Percentiles rank a stretch among this genome's conserved stretches.
Conservation (phyloP, 2,888 invertebrate species). For the Choristoneura rosaceana region DNA sequence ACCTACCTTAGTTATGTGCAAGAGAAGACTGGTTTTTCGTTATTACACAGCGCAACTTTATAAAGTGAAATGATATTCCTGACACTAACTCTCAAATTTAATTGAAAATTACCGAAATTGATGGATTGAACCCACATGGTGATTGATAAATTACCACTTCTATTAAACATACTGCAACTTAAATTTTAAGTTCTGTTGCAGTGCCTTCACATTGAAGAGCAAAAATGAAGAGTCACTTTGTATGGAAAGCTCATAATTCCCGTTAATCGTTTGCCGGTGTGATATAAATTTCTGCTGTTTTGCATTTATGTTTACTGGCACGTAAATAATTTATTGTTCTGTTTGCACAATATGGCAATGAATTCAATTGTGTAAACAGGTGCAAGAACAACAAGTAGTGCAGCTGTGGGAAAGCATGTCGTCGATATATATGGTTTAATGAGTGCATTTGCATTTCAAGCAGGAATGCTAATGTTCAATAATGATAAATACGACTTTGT, state of each 20-base stretch:
- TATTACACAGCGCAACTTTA: neutral
- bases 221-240: too few relatives aligned
- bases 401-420: neutral
- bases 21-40: neutral
- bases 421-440: neutral
- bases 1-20: neutral
- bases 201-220: too few relatives aligned
- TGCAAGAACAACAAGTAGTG: neutral
- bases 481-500: neutral
- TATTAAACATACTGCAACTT: neutral
- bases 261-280: too few relatives aligned
- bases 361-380: conserved; percentile 3
- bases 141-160: neutral
- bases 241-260: too few relatives aligned
- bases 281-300: too few relatives aligned
- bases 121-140: neutral
- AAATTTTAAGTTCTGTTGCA: neutral
- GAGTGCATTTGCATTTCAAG: neutral
- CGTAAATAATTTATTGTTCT: neutral
- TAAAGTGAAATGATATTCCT: neutral
- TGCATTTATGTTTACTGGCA: neutral
- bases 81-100: neutral
- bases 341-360: neutral
- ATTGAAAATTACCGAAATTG: too few relatives aligned
- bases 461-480: neutral